These are phyloP conservation scores for Euborellia annulipes DNA, from an alignment of 1,140 invertebrate species.

Conservation along the genomic window DNA sequence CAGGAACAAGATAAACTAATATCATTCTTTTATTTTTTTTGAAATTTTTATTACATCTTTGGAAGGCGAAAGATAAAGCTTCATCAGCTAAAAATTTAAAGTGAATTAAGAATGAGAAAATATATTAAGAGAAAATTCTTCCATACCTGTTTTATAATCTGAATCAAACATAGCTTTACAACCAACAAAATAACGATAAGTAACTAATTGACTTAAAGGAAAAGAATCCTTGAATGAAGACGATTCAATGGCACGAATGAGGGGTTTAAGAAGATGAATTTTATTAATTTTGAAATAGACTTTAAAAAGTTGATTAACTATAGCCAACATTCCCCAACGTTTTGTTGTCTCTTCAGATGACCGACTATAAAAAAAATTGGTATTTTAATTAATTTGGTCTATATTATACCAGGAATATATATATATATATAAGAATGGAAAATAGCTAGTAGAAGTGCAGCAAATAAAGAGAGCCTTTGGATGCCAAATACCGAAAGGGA, in stretches of 20 bases:
- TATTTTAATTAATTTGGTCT: constrained; percentile 5
- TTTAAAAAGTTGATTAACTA: constrained; percentile 95
- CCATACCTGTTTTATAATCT: constrained; percentile 64
- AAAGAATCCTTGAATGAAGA: constrained; percentile 79
- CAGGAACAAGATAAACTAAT: constrained; percentile 89
- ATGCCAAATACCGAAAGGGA: too few relatives aligned
- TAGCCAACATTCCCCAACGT: constrained; percentile 84
- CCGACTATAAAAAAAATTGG: constrained; percentile 30
- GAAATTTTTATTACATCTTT: constrained; percentile 68
- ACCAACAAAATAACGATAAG: constrained; percentile 94
- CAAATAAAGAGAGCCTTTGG: too few relatives aligned
- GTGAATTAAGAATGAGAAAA: not conserved
- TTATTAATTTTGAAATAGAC: constrained; percentile 97
- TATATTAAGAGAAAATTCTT: constrained; percentile 5
- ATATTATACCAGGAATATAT: too few relatives aligned
- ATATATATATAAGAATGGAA: too few relatives aligned
- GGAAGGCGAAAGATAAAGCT: constrained; percentile 82
- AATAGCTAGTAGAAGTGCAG: too few relatives aligned
- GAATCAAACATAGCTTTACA: constrained; percentile 97
- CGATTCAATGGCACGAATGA: constrained; percentile 91
- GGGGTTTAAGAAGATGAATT: constrained; percentile 87
- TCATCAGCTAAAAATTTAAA: constrained; percentile 56
- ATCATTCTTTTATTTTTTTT: constrained; percentile 84
- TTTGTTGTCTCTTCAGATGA: constrained; percentile 80
- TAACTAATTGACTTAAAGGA: constrained; percentile 72